Conservation (phyloP, 1,140 invertebrate species). For the Apis florea region DNA sequence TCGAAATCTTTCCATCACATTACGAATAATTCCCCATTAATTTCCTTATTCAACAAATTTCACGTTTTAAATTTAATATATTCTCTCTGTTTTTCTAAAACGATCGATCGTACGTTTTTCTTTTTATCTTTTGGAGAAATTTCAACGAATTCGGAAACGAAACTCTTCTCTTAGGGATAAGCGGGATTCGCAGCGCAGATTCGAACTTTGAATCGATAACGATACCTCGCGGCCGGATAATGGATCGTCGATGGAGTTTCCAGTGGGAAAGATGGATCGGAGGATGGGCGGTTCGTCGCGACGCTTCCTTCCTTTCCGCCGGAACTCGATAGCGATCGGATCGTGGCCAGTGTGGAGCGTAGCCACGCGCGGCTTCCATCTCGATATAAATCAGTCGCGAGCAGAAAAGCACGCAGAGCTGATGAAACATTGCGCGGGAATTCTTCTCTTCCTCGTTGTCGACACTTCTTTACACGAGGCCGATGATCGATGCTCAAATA, state of each 20-base stretch:
- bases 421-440: slow-evolving; percentile 3
- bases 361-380: slow-evolving; percentile 33
- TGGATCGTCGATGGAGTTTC: slow-evolving; percentile 45
- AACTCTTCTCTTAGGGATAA: no score
- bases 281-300: slow-evolving; percentile 40
- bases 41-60: background rate
- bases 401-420: slow-evolving; percentile 25
- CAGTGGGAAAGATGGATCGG: slow-evolving; percentile 58
- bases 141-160: no score
- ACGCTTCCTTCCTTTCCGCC: slow-evolving; percentile 66
- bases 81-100: no score
- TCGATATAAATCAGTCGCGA: slow-evolving; percentile 46
- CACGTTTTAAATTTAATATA: no score
- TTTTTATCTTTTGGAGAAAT: no score
- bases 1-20: background rate
- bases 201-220: slow-evolving; percentile 17
- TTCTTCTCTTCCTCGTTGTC: background rate
- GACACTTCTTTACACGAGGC: background rate
- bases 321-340: slow-evolving; percentile 70
- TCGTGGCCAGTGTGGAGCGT: slow-evolving; percentile 29
- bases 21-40: background rate
- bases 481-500: background rate
- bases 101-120: no score
- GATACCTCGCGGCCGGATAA: slow-evolving; percentile 42
- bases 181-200: background rate